Base-by-base conservation (phyloP, 2,888 invertebrate genomes). In the Cetonia aurata region DNA sequence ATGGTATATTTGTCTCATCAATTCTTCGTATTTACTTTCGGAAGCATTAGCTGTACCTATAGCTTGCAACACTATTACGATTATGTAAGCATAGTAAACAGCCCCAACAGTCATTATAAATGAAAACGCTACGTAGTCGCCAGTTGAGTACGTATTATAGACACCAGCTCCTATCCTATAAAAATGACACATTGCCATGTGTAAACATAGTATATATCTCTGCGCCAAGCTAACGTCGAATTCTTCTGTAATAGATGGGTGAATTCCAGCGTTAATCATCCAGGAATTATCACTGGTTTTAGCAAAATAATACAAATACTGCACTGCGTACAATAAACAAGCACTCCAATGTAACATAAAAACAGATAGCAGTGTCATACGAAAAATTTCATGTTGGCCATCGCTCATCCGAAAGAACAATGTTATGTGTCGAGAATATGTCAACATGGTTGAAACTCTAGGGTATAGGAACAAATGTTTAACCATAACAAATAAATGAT, bases 1-100 rank as follows among this genome's bases (percentile, higher is more conserved):
- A 37, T 85, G 83, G 0, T 77, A 72, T 12, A 86, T 72, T 77
- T 86, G 85, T 70, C 83, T 81, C 60, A 85, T 80, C 6, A 85
- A 79, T 71, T 84, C 83, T 67, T 83, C 80, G 68, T 84, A 86
- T 72, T 86, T 85, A 1, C 78, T 79, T 72, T 83, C 79, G 0
- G 85, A 80, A 1, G 80, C 72, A 50, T 74, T 76, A 72, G 65
- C 78, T 72, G 74, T 76, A 76, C 68, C 77, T 75, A 12, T 75
- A 75, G 82, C 79, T 75, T 80, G 80, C 33, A 84, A 72, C 10
- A 84, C 71, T 72, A 81, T 77, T 2, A 82, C 84, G 3, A 81
- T 71, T 31, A 78, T 73, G 13, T 79, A 76, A 0, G 79, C 76
- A 67, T 74, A 80, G 13, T 79, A 75, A 50, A 79, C 68, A 6